Percentiles rank a stretch among this genome's conserved stretches.
phyloP scores from a whole-genome alignment of 1,140 invertebrate genomes.

The Lysiphlebus fabarum region DNA sequence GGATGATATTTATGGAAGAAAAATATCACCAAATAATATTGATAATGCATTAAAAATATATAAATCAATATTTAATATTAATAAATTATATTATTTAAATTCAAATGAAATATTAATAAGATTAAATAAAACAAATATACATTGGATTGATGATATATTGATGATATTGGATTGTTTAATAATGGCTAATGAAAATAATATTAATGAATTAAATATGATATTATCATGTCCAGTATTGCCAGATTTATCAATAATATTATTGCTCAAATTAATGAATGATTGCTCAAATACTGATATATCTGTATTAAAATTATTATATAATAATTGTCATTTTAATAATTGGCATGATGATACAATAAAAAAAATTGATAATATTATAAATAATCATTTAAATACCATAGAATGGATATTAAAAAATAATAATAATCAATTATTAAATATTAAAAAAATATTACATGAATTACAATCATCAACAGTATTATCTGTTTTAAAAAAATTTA shows the following conservation, averaged over 20 bases:
- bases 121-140: slow-evolving; percentile 30
- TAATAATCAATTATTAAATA: neutral
- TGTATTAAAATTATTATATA: slow-evolving; percentile 33
- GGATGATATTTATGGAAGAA: slow-evolving; percentile 29
- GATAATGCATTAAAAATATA: slow-evolving; percentile 33
- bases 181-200: slow-evolving; percentile 31
- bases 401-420: slow-evolving; percentile 39
- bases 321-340: slow-evolving; percentile 31
- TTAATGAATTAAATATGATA: slow-evolving; percentile 32
- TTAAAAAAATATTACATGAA: slow-evolving; percentile 30
- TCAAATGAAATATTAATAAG: slow-evolving; percentile 37
- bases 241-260: slow-evolving; percentile 35
- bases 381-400: slow-evolving; percentile 31
- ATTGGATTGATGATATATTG: slow-evolving; percentile 45
- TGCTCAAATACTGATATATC: slow-evolving; percentile 31
- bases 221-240: slow-evolving; percentile 31
- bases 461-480: slow-evolving; percentile 35
- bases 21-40: slow-evolving; percentile 24
- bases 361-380: slow-evolving; percentile 28
- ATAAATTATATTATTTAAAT: slow-evolving; percentile 16
- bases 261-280: slow-evolving; percentile 35
- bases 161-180: slow-evolving; percentile 38
- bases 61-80: slow-evolving; percentile 32
- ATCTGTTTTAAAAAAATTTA: slow-evolving; percentile 34
- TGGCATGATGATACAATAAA: slow-evolving; percentile 29